Percentiles rank a stretch among this genome's conserved stretches.
Conservation (phyloP, 2,113 vertebrate genomes). For the Electrona antarctica region DNA sequence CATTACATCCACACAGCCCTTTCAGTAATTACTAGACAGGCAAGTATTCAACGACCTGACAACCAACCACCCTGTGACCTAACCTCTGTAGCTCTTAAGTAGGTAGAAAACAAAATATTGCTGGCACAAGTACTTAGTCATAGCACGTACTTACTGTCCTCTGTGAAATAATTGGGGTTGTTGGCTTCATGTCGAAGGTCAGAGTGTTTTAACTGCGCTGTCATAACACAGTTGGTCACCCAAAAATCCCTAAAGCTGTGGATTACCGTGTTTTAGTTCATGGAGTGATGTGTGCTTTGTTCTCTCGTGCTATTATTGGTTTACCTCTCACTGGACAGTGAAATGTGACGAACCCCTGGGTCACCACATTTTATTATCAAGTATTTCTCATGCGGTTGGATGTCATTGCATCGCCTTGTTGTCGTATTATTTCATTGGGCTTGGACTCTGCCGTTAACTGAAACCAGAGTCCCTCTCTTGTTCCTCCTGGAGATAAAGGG, state of each 20-base stretch:
- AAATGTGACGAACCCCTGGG: neutral
- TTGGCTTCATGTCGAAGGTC: constrained; percentile 2
- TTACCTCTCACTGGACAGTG: neutral
- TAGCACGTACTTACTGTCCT: constrained; percentile 24
- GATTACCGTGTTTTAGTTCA: neutral
- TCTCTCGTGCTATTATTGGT: neutral
- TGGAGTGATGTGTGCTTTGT: neutral
- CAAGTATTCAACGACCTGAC: constrained; percentile 16
- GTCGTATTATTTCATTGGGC: neutral
- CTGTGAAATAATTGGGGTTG: constrained; percentile 20
- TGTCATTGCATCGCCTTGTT: constrained; percentile 2
- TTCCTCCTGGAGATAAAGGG: constrained; percentile 25
- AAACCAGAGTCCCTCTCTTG: neutral
- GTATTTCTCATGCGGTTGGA: constrained; percentile 36
- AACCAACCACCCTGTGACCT: constrained; percentile 29
- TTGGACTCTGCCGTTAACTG: neutral
- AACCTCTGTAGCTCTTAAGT: constrained; percentile 20
- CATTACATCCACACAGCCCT: constrained; percentile 4
- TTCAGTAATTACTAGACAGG: constrained; percentile 45
- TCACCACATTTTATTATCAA: neutral
- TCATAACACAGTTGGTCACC: constrained; percentile 2
- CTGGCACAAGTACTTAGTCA: constrained; percentile 11
- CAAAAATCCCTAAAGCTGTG: neutral
- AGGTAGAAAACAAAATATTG: constrained; percentile 24
- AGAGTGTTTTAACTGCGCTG: neutral